Percentiles rank a stretch among this genome's conserved stretches.
Conservation (phyloP, 2,888 invertebrate genomes). For the Erynnis tages region DNA sequence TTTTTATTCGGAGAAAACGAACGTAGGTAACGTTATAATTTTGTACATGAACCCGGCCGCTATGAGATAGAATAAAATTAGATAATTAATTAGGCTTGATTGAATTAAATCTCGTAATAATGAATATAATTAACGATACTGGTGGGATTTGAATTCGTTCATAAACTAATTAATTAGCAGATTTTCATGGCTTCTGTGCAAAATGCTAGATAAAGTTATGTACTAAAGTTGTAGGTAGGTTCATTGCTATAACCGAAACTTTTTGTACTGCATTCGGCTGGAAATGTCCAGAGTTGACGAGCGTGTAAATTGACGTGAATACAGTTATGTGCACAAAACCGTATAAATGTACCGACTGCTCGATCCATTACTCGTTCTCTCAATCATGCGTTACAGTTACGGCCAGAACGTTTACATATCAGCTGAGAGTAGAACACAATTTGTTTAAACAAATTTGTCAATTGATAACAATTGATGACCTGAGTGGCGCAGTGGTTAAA, state of each 20-base stretch:
- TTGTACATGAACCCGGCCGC: background rate
- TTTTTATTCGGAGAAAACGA: background rate
- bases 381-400: constrained; percentile 16
- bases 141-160: background rate
- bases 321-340: constrained; percentile 30
- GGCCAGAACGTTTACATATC: constrained; percentile 23
- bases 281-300: background rate
- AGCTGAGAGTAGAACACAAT: background rate
- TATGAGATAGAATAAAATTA: constrained; percentile 5
- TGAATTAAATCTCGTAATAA: constrained; percentile 1
- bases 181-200: no score
- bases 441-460: no score
- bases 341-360: constrained; percentile 19
- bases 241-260: no score
- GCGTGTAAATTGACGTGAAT: constrained; percentile 25
- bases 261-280: background rate
- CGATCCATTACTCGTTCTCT: constrained; percentile 26
- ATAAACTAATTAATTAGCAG: no score
- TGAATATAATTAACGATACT: background rate
- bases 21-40: background rate
- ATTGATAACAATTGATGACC: no score
- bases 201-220: no score
- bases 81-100: constrained; percentile 4
- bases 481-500: no score
- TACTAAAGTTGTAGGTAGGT: background rate